phyloP scores from a whole-genome alignment of 2,888 invertebrate species.

The Dryobota labecula region DNA sequence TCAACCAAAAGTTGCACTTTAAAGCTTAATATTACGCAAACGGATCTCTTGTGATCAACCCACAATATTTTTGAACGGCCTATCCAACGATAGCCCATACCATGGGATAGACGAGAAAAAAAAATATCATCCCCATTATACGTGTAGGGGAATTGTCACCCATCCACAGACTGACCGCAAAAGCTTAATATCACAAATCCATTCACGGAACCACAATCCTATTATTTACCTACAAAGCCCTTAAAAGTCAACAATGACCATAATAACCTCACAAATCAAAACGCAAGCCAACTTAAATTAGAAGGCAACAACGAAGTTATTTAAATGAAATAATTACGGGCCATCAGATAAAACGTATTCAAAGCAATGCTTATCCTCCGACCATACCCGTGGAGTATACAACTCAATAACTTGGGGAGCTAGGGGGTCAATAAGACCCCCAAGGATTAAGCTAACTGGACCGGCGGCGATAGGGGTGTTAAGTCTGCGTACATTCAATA shows the following conservation, averaged over 20 bases:
- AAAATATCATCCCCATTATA: too few species aligned
- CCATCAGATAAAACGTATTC: slow-evolving; percentile 41
- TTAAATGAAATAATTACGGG: slow-evolving; percentile 47
- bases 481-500: slow-evolving; percentile 56
- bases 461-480: slow-evolving; percentile 54
- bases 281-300: slow-evolving; percentile 30
- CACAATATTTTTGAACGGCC: too few species aligned
- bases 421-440: slow-evolving; percentile 44
- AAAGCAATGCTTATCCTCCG: slow-evolving; percentile 29
- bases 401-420: slow-evolving; percentile 42
- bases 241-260: not conserved
- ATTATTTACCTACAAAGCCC: not conserved
- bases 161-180: not conserved
- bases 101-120: too few species aligned
- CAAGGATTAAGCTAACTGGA: slow-evolving; percentile 53
- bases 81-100: too few species aligned
- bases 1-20: too few species aligned
- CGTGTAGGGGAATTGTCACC: not conserved
- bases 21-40: too few species aligned
- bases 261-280: slow-evolving; percentile 10
- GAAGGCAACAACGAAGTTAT: slow-evolving; percentile 31
- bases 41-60: too few species aligned
- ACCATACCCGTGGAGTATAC: slow-evolving; percentile 15
- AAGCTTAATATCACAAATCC: not conserved
- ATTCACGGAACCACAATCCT: slow-evolving; percentile 6